Conservation (phyloP, 2,888 invertebrate species). For the Teleogryllus oceanicus region DNA sequence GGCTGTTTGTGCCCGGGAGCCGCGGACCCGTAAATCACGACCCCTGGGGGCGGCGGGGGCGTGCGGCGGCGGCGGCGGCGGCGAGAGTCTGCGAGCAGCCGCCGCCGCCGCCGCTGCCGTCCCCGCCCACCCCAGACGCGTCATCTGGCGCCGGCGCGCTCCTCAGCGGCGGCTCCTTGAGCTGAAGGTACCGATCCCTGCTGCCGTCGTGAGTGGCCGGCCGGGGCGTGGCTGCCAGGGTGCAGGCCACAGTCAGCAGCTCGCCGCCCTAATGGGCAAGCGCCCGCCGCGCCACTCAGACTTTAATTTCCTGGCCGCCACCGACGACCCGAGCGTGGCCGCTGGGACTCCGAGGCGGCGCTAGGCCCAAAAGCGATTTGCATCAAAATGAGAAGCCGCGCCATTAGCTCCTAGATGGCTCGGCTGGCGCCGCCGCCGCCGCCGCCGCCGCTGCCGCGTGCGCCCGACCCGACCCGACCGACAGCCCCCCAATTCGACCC, state of each 20-base stretch:
- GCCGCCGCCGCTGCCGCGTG: not conserved
- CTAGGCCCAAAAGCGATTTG: constrained; percentile 25
- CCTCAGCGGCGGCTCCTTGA: too few relatives aligned
- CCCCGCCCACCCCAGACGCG: not conserved
- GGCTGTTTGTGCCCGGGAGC: not conserved
- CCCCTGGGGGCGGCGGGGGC: not conserved
- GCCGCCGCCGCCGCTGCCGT: not conserved
- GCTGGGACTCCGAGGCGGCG: not conserved
- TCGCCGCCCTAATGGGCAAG: not conserved
- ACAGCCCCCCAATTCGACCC: not conserved
- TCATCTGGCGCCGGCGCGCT: not conserved
- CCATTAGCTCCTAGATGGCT: not conserved
- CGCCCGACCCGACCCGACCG: not conserved
- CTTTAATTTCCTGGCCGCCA: constrained; percentile 52
- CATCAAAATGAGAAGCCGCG: constrained; percentile 28
- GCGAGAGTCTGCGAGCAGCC: not conserved
- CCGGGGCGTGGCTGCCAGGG: not conserved
- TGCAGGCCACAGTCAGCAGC: too few relatives aligned
- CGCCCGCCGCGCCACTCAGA: constrained; percentile 42
- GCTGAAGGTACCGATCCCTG: not conserved
- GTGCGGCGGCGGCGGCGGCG: not conserved
- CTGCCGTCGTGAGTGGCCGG: not conserved
- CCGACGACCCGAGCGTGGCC: not conserved
- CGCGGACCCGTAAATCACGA: not conserved
- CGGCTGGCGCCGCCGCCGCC: not conserved